Base-by-base conservation (phyloP, 2,113 vertebrate genomes). In the Calidris pygmaea region DNA sequence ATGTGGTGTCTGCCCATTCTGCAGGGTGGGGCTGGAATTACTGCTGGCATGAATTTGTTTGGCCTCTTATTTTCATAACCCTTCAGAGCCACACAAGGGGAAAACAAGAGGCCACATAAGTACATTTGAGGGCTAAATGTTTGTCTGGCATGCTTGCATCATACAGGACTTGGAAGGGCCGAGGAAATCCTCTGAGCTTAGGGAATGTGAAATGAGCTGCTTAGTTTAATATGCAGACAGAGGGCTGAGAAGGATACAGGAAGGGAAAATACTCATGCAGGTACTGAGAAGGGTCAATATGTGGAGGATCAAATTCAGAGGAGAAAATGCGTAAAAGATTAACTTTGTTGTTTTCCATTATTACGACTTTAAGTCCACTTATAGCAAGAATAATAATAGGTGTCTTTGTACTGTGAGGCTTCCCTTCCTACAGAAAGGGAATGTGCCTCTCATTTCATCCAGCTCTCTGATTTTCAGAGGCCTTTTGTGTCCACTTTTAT, bases 41-140 rank as follows among this genome's bases (percentile, higher is more conserved):
- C 90, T 82, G 70, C 84, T 96, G 92, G 92, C 89, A 95, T 76
- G 80, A 91, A 85, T 89, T 93, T 95, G 48, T 93, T 95, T 96
- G 84, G 86, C 80, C 62, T 97, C 62, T 92, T 95, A 92, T 93
- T 96, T 96, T 95, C 86, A 94, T 95, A 96, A 96, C 74, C 86
- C 86, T 93, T 95, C 86, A 58, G 83, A 96, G 84, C 76, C 66
- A 90, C 92, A 95, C 77, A 76, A 73, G 20, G 62, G 94, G 92
- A 96, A 96, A 96, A 96, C 83, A 94, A 94, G 80, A 97, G 89
- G 89, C 94, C 93, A 85, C 88, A 78, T 92, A 78, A 97, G 95
- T 94, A 95, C 81, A 79, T 85, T 76, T 5, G 4, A 82, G 77
- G 50, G 48, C 90, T 89, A 65, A 87, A 90, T 91, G 60, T 81